phyloP scores from a whole-genome alignment of 2,888 invertebrate genomes.

The Tanypteryx hageni region DNA sequence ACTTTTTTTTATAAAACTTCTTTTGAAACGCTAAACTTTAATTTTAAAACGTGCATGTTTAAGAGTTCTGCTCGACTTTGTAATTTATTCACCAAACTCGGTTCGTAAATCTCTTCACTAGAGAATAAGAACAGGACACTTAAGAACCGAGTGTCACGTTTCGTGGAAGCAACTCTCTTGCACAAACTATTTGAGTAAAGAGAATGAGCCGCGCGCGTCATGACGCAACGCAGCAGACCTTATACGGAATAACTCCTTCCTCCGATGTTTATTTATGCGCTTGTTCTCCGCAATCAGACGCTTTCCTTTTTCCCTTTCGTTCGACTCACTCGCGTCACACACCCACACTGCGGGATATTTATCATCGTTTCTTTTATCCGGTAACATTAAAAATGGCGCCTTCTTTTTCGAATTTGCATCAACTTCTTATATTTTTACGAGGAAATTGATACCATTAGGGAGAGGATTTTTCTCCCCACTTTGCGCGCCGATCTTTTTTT shows the following conservation, averaged over 20 bases:
- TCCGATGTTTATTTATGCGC: conserved; percentile 17
- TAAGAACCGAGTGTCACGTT: not conserved
- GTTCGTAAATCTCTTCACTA: not conserved
- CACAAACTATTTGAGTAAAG: not conserved
- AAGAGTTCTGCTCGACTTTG: too few species aligned
- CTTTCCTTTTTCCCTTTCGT: not conserved
- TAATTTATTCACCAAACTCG: not conserved
- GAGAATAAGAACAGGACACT: conserved; percentile 10
- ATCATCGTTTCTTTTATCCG: not conserved
- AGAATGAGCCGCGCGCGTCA: not conserved
- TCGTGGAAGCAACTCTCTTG: not conserved
- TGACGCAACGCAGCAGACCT: not conserved
- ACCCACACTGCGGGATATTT: not conserved
- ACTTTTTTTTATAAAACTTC: too few species aligned
- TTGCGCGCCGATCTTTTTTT: not conserved
- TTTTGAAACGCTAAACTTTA: too few species aligned
- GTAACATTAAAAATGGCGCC: not conserved
- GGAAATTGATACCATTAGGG: not conserved
- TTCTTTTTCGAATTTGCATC: too few species aligned
- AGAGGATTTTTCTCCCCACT: not conserved
- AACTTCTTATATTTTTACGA: too few species aligned
- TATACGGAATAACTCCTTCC: not conserved
- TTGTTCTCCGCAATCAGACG: not conserved
- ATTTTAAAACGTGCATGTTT: too few species aligned
- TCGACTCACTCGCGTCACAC: not conserved